Evolutionary conservation across 2,888 invertebrate species (phyloP).

Genomic region (Latrodectus hesperus): DNA sequence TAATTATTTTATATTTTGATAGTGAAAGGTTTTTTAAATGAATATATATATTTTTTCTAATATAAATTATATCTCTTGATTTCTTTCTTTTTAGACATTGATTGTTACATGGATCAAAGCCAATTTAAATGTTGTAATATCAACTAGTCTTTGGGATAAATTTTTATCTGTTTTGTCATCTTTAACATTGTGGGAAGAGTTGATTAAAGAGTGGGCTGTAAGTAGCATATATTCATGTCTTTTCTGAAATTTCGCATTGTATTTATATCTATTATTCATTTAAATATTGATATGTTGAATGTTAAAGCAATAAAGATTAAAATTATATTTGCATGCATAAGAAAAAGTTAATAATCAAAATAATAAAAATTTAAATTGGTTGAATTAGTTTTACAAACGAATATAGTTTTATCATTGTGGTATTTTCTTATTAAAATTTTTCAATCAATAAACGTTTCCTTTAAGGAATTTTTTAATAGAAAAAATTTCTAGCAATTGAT

Average conservation of each 20-base stretch:
- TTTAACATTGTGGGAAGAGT: constrained; percentile 93
- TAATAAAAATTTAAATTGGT: no score
- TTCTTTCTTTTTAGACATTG: constrained; percentile 82
- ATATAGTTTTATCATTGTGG: no score
- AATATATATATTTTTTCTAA: not conserved
- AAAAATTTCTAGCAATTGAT: no score
- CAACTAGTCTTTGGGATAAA: constrained; percentile 92
- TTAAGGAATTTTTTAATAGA: no score
- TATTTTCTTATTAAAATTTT: no score
- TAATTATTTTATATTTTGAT: not conserved
- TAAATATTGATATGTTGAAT: no score
- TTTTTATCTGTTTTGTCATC: constrained; percentile 90
- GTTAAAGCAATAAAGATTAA: no score
- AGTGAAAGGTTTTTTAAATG: not conserved
- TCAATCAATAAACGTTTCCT: no score
- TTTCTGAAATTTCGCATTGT: not conserved
- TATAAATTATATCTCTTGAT: not conserved
- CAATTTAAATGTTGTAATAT: constrained; percentile 73
- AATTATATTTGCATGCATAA: no score
- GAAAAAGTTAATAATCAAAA: no score
- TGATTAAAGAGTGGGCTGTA: constrained; percentile 96
- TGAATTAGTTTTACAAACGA: no score
- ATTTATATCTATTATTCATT: no score
- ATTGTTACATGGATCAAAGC: constrained; percentile 98
- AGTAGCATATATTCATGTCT: constrained; percentile 75